Base-by-base conservation (phyloP, 2,797 vertebrate genomes). In the Crypturellus tataupa region DNA sequence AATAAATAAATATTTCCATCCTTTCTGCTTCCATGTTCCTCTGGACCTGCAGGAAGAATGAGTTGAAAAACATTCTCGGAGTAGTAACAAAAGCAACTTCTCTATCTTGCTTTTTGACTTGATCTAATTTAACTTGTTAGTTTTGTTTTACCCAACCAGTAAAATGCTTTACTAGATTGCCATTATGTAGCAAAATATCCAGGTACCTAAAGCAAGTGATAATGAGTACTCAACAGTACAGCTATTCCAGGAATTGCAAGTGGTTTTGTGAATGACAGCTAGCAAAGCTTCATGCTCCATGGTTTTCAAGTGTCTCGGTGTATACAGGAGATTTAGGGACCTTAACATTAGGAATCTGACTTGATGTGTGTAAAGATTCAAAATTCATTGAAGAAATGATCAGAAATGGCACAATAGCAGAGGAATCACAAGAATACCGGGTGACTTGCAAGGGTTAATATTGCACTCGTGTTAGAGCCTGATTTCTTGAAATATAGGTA, bases 241-340 rank as follows among this genome's bases (percentile, higher is more conserved):
- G 27, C 9, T 39, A 53, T 62, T 39, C 42, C n/a, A 6, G 69
- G 53, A 53, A 27, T 42, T 0, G 0, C 19, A 18, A 58, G 29
- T 25, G 31, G 17, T 62, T 78, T n/a, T 71, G 82, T 12, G 29
- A 72, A 19, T 17, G 2, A 0, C 2, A 63, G 44, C 33, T 64
- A 6, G n/a, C 1, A 5, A 65, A 75, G 33, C 12, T 7, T 64
- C 1, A 0, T 19, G 24, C 63, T 9, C 2, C 8, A 0, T 10
- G 15, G 68, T 42, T 17, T 14, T 42, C 40, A 56, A 15, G 39
- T 56, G 35, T 55, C n/a, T 68, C 33, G 9, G 1, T 37, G 18
- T 19, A 1, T 35, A 27, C 35, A 39, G 29, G 39, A 60, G 21
- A 15, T 8, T 0, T 1, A 1, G 29, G 58, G n/a, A 5, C 19